A percentile compares a stretch with the other conserved stretches of the same genome.
These are phyloP conservation scores for Vollenhovia emeryi DNA, from an alignment of 1,140 invertebrate genomes.

Conservation along the genomic window DNA sequence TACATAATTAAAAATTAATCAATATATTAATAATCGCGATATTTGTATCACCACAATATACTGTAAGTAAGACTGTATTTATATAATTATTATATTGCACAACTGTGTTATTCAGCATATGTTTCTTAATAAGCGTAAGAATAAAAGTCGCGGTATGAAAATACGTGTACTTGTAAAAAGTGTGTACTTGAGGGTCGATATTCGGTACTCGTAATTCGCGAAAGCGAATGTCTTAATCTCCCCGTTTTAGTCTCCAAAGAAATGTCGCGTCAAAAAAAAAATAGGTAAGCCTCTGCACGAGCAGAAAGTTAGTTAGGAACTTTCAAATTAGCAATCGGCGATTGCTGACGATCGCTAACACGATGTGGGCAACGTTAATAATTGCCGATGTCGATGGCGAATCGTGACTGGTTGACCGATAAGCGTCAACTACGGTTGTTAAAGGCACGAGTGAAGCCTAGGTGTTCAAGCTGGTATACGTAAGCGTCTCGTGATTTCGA, in stretches of 20 bases:
- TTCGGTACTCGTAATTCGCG: conserved; percentile 28
- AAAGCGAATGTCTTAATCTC: not conserved
- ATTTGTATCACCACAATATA: not conserved
- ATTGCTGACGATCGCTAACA: conserved; percentile 18
- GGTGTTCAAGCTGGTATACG: conserved; percentile 48
- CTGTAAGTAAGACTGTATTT: not conserved
- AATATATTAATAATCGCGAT: not conserved
- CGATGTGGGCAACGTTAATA: not conserved
- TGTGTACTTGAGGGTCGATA: conserved; percentile 9
- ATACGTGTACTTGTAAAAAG: not conserved
- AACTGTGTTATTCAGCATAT: not conserved
- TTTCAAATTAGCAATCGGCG: conserved; percentile 50
- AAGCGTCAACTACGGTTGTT: conserved; percentile 26
- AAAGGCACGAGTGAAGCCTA: conserved; percentile 52
- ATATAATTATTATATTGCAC: conserved; percentile 16
- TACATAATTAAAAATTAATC: not conserved
- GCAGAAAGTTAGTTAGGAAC: conserved; percentile 69
- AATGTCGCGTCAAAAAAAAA: not conserved
- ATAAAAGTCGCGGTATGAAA: not conserved
- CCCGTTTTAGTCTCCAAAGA: conserved; percentile 23
- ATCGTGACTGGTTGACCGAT: not conserved
- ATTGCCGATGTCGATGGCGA: conserved; percentile 7
- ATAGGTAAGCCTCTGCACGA: conserved; percentile 44
- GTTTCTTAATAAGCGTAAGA: not conserved
- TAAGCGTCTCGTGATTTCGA: conserved; percentile 21